Evolutionary conservation across 2,888 invertebrate genomes (phyloP).

Genomic region (Chydorus sphaericus): DNA sequence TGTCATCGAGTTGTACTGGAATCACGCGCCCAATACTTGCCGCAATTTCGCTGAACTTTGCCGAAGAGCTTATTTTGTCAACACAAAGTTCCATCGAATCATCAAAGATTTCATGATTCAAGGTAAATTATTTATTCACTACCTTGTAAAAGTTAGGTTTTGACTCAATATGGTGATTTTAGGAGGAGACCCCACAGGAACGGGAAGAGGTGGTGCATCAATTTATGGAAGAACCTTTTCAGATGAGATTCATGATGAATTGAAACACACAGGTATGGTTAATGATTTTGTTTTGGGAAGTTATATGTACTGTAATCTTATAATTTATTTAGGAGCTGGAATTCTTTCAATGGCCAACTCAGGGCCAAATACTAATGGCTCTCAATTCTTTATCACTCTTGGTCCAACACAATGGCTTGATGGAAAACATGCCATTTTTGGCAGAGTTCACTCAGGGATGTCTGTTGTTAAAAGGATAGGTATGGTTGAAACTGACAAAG

Average conservation of each 20-base stretch:
- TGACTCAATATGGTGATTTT: not conserved
- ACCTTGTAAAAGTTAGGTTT: not conserved
- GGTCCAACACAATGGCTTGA: conserved; percentile 91
- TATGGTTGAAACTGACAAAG: conserved; percentile 81
- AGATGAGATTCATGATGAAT: conserved; percentile 84
- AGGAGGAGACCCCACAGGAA: conserved; percentile 91
- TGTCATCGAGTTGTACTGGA: conserved; percentile 90
- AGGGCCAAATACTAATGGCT: conserved; percentile 86
- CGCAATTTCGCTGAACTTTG: conserved; percentile 92
- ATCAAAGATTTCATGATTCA: conserved; percentile 89
- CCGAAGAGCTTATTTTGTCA: conserved; percentile 87
- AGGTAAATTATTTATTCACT: conserved; percentile 30
- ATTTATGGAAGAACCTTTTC: conserved; percentile 91
- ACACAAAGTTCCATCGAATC: conserved; percentile 88
- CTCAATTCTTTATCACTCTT: conserved; percentile 94
- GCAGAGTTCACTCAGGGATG: conserved; percentile 75
- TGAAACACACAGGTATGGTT: conserved; percentile 93
- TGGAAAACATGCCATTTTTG: conserved; percentile 95
- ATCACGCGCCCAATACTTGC: conserved; percentile 93
- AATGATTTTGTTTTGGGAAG: too few relatives aligned
- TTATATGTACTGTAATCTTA: too few relatives aligned
- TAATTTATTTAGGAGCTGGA: conserved; percentile 52
- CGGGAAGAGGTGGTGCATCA: conserved; percentile 88
- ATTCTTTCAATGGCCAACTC: conserved; percentile 96
- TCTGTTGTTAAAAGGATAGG: conserved; percentile 81